phyloP scores from a whole-genome alignment of 2,888 invertebrate species.

The Synergus gifuensis region DNA sequence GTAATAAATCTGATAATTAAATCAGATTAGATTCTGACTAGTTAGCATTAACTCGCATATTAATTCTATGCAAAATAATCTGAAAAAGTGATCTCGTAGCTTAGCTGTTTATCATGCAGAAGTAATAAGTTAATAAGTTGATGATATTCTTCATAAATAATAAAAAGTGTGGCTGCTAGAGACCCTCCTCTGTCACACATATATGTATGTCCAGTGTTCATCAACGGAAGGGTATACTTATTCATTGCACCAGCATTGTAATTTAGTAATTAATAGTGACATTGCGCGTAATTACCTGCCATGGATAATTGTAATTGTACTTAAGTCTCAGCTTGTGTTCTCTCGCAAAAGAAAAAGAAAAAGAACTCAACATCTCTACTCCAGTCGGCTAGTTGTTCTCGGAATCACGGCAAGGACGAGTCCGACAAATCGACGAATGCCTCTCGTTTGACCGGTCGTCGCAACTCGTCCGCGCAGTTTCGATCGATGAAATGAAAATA shows the following conservation, averaged over 20 bases:
- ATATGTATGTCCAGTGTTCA: constrained; percentile 9
- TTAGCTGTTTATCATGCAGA: constrained; percentile 7
- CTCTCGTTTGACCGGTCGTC: constrained; percentile 43
- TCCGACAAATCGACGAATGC: constrained; percentile 58
- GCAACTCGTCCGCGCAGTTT: constrained; percentile 47
- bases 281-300: constrained; percentile 72
- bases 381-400: constrained; percentile 61
- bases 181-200: not conserved
- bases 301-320: constrained; percentile 71
- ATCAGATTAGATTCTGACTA: not conserved
- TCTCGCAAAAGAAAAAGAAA: constrained; percentile 56
- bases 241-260: constrained; percentile 59
- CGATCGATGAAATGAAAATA: constrained; percentile 56
- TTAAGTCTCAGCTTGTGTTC: constrained; percentile 57
- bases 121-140: constrained; percentile 25
- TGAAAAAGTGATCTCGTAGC: constrained; percentile 7
- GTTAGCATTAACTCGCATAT: not conserved
- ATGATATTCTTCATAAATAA: constrained; percentile 20
- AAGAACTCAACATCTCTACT: constrained; percentile 42
- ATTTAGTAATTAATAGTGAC: constrained; percentile 75
- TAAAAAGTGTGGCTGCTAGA: not conserved
- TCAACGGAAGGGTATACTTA: constrained; percentile 16
- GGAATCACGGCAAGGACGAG: constrained; percentile 66
- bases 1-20: constrained; percentile 4
- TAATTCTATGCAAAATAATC: not conserved